A percentile compares a stretch with the other conserved stretches of the same genome.
These are phyloP conservation scores for Eilema griseolum DNA, from an alignment of 2,888 invertebrate species.

Conservation along the genomic window DNA sequence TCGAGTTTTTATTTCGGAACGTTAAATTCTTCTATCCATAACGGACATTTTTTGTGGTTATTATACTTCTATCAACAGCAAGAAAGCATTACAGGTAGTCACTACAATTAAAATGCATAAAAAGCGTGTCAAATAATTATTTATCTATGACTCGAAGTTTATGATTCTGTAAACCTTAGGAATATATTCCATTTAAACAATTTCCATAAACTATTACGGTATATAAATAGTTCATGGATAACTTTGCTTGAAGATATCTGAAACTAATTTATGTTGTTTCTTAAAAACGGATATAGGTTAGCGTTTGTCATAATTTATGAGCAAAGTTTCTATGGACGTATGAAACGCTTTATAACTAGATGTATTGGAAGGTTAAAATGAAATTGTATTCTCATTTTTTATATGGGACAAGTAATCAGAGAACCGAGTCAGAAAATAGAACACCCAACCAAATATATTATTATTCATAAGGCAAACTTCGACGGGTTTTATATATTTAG, in stretches of 20 bases:
- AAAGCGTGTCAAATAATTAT: too few species aligned
- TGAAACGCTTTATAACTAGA: slow-evolving; percentile 51
- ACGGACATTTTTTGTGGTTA: neutral
- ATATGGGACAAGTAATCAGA: too few species aligned
- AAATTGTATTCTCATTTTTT: too few species aligned
- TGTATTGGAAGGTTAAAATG: slow-evolving; percentile 5
- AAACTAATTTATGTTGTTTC: slow-evolving; percentile 47
- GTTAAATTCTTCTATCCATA: slow-evolving; percentile 10
- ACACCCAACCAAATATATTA: too few species aligned
- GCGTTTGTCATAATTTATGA: slow-evolving; percentile 57
- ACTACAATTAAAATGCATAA: too few species aligned
- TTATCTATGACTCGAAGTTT: too few species aligned
- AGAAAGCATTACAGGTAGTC: neutral
- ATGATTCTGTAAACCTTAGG: neutral
- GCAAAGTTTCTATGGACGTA: slow-evolving; percentile 49
- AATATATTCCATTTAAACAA: neutral
- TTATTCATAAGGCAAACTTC: too few species aligned
- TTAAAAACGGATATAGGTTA: slow-evolving; percentile 50
- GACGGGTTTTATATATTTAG: too few species aligned
- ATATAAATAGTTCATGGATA: slow-evolving; percentile 34
- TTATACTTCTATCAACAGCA: neutral
- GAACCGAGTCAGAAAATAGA: too few species aligned
- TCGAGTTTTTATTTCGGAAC: slow-evolving; percentile 13
- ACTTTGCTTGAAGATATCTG: slow-evolving; percentile 27
- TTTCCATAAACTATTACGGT: slow-evolving; percentile 8